These are phyloP conservation scores for Dynastes grantii DNA, from an alignment of 2,888 invertebrate genomes.

Conservation along the genomic window DNA sequence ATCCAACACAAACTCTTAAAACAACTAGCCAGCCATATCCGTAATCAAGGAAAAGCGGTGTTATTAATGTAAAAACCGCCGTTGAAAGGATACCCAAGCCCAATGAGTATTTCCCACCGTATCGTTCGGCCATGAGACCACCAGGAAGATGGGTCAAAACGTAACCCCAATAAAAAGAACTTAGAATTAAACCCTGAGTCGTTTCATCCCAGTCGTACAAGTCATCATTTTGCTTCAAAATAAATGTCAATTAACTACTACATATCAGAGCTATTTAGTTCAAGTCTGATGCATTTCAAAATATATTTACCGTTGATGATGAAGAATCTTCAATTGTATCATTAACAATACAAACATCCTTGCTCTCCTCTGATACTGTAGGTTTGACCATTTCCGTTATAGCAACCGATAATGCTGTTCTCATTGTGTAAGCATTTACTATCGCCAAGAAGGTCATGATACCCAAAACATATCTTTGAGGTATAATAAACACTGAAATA, in stretches of 20 bases:
- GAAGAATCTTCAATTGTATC: conserved; percentile 7
- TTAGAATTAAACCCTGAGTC: conserved; percentile 82
- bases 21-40: conserved; percentile 78
- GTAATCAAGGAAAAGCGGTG: conserved; percentile 80
- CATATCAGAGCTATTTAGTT: too few relatives aligned
- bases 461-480: conserved; percentile 81
- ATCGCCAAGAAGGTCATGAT: conserved; percentile 71
- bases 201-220: conserved; percentile 75
- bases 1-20: conserved; percentile 80
- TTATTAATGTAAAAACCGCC: conserved; percentile 85
- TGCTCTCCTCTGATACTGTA: conserved; percentile 15
- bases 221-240: conserved; percentile 42
- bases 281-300: not conserved
- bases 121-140: conserved; percentile 84
- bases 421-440: conserved; percentile 71
- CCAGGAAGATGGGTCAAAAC: conserved; percentile 88
- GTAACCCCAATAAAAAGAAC: conserved; percentile 90
- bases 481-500: conserved; percentile 75
- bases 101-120: conserved; percentile 89
- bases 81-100: conserved; percentile 88
- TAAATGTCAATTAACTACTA: not conserved
- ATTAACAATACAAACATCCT: conserved; percentile 41
- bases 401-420: conserved; percentile 69
- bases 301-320: conserved; percentile 9
- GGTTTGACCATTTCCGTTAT: conserved; percentile 70